Evolutionary conservation across 2,113 vertebrate genomes (phyloP).

Genomic region (Serinus canaria): DNA sequence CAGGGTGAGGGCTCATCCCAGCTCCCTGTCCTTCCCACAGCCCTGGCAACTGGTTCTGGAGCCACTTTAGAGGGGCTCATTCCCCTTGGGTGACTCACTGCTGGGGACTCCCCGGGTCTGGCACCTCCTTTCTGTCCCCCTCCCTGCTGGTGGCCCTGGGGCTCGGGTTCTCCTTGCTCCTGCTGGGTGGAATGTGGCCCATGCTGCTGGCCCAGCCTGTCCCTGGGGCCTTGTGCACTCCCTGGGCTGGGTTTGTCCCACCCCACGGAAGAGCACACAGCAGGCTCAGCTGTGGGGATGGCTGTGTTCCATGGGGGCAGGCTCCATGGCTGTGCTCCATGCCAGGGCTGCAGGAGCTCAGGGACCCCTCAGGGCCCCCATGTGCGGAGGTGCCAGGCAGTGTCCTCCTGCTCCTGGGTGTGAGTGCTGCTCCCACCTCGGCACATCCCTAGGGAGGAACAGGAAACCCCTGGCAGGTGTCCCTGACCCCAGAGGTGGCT

Average conservation of each 20-base stretch:
- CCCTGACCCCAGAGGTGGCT: not conserved
- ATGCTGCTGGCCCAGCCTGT: not conserved
- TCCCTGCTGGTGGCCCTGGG: not conserved
- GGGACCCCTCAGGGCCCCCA: not conserved
- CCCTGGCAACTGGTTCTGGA: not conserved
- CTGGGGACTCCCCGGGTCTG: not conserved
- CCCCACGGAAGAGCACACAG: fast-evolving
- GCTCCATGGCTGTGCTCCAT: not conserved
- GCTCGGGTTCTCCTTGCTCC: not conserved
- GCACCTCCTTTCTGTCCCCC: not conserved
- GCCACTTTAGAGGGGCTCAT: not conserved
- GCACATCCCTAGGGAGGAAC: fast-evolving
- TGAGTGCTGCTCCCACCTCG: not conserved
- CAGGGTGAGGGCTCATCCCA: too few species aligned
- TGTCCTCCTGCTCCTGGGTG: not conserved
- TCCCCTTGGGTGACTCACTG: not conserved
- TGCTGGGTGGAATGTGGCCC: fast-evolving
- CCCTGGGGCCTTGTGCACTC: not conserved
- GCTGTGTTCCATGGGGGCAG: not conserved
- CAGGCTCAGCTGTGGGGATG: not conserved
- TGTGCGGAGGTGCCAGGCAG: fast-evolving
- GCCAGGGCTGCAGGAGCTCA: not conserved
- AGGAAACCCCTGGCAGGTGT: not conserved
- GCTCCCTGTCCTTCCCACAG: fast-evolving
- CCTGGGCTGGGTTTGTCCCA: not conserved